Conservation (phyloP, 2,797 vertebrate species). For the Falco naumanni region DNA sequence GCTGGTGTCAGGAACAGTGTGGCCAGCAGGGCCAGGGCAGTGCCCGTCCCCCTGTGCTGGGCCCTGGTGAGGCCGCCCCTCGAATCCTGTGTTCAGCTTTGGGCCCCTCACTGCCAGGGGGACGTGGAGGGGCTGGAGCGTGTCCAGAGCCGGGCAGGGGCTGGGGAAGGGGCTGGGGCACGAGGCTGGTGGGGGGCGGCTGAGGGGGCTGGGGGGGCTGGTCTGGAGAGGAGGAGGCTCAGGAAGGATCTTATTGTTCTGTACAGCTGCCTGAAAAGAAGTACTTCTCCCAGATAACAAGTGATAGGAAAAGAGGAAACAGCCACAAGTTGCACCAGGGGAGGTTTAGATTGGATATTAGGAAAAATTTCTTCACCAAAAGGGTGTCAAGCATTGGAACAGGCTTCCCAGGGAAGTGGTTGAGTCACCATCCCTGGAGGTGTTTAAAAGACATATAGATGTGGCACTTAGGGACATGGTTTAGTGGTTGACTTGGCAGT, state of each 20-base stretch:
- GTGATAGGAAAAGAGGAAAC: not conserved
- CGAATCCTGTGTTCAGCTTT: too few relatives aligned
- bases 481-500: not conserved
- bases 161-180: not conserved
- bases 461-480: not conserved
- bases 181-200: rapidly evolving
- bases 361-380: not conserved
- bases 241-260: not conserved
- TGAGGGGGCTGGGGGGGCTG: not conserved
- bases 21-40: too few relatives aligned
- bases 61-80: too few relatives aligned
- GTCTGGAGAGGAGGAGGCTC: not conserved
- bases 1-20: too few relatives aligned
- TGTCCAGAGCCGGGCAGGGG: not conserved
- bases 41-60: too few relatives aligned
- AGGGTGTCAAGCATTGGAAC: not conserved
- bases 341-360: not conserved
- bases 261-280: not conserved
- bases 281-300: not conserved
- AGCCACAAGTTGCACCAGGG: not conserved
- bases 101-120: too few relatives aligned
- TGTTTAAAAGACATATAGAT: not conserved
- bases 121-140: not conserved
- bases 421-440: not conserved
- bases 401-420: not conserved